Percentiles rank a stretch among this genome's conserved stretches.
These are phyloP conservation scores for Lamprologus tigripictilis DNA, from an alignment of 2,113 vertebrate species.

Conservation along the genomic window DNA sequence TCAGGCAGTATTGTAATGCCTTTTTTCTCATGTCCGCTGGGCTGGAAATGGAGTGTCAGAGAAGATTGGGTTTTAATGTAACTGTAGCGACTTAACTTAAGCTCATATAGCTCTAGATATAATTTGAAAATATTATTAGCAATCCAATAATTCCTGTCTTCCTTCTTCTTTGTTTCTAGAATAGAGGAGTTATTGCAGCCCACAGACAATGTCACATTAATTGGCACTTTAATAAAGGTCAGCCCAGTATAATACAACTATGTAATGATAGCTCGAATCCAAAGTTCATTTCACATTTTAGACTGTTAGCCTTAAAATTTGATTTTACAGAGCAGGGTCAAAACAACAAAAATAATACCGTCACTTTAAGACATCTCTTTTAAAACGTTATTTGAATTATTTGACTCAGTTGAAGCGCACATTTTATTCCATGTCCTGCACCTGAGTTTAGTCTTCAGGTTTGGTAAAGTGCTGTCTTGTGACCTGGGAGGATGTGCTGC, in stretches of 20 bases:
- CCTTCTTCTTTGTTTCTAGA: background rate
- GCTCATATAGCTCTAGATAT: background rate
- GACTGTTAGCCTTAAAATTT: background rate
- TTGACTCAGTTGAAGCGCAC: background rate
- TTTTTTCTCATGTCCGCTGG: background rate
- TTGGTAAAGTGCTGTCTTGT: background rate
- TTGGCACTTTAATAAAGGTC: background rate
- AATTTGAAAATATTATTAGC: background rate
- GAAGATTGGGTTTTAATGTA: background rate
- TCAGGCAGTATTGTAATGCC: background rate
- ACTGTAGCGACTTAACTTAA: background rate
- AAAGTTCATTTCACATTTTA: background rate
- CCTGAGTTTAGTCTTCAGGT: background rate
- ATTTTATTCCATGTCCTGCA: background rate
- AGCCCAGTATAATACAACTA: background rate
- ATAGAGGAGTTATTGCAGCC: background rate
- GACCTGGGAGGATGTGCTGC: background rate
- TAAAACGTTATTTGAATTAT: background rate
- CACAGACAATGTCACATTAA: background rate
- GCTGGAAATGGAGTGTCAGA: background rate
- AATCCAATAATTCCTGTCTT: background rate
- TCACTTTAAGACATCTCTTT: background rate
- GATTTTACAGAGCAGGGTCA: background rate
- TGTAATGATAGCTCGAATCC: background rate
- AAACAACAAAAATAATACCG: background rate